Base-by-base conservation (phyloP, 2,113 vertebrate species). In the Spizaetus ornatus region DNA sequence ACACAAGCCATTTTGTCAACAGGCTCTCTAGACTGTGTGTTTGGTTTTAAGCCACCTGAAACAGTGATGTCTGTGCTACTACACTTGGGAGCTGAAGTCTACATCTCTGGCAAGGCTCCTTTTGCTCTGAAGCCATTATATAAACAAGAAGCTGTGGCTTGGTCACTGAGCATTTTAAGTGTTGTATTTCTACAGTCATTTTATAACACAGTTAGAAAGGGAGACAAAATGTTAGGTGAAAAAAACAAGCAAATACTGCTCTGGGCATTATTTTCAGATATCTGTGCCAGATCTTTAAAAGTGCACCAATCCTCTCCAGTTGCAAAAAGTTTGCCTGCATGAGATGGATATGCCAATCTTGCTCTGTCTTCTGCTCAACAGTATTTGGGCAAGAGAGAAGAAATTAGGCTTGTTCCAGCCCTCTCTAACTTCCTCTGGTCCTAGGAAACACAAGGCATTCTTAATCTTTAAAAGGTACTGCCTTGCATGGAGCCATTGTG, bases 401-500 rank as follows among this genome's bases (percentile, higher is more conserved):
- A 85, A 79, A 82, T 40, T 12, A 56, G n/a, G 2, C 12, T 71
- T 36, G 40, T 63, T 86, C 27, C 32, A 71, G 3, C 4, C 9
- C 9, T 84, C 25, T 84, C 31, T 71, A 36, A 32, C 47, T 61
- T 73, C 12, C 8, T 55, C 12, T 3, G 3, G 21, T 23, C 25
- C 12, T 15, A n/a, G 17, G 19, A 76, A 76, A 76, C 5, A 47
- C 6, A 48, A 63, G 7, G 7, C 9, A 26, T 56, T 90, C 45
- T 65, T 66, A 15, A n/a, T 19, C 12, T 76, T 79, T 36, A 52
- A 61, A 13, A 53, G 23, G 13, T 9, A 14, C 6, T 56, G 3
- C 14, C 34, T 72, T 0, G 2, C 10, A 34, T 3, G 0, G 8
- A 67, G 9, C 18, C 3, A 2, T 22, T 56, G 40, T 55, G 13